Evolutionary conservation across 2,797 vertebrate genomes (phyloP).

Genomic region (Arremon aurantiirostris): DNA sequence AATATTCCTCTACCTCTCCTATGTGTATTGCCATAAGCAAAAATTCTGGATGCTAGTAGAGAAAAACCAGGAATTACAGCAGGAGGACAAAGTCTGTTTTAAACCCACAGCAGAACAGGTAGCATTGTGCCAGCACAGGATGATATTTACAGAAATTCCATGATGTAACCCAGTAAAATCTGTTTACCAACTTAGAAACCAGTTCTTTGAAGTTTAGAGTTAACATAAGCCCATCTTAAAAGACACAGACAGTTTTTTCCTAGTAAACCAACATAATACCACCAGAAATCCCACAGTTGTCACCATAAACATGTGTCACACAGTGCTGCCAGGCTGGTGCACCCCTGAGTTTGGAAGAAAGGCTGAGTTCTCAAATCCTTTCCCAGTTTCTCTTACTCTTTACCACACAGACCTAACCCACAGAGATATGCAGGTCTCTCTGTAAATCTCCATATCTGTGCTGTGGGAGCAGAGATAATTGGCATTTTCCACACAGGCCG

Average conservation of each 20-base stretch:
- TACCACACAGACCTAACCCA: rapidly evolving
- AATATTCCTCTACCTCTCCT: neutral
- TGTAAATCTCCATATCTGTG: neutral
- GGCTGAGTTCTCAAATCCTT: neutral
- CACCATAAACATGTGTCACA: rapidly evolving
- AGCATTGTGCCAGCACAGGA: neutral
- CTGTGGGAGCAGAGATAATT: neutral
- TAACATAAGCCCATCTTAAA: neutral
- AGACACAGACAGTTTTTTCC: neutral
- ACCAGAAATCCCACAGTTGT: neutral
- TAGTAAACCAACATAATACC: rapidly evolving
- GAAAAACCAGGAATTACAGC: neutral
- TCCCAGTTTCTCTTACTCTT: neutral
- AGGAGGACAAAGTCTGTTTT: neutral
- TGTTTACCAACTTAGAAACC: neutral
- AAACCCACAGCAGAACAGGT: neutral
- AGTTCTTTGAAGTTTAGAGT: neutral
- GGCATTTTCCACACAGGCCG: neutral
- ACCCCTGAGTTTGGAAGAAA: neutral
- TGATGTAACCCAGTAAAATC: neutral
- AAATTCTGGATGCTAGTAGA: neutral
- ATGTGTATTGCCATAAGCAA: neutral
- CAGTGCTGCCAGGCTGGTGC: neutral
- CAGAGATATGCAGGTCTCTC: rapidly evolving
- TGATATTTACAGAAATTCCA: neutral